These are phyloP conservation scores for Enteromius viviparus DNA, from an alignment of 2,797 vertebrate species.

Conservation along the genomic window DNA sequence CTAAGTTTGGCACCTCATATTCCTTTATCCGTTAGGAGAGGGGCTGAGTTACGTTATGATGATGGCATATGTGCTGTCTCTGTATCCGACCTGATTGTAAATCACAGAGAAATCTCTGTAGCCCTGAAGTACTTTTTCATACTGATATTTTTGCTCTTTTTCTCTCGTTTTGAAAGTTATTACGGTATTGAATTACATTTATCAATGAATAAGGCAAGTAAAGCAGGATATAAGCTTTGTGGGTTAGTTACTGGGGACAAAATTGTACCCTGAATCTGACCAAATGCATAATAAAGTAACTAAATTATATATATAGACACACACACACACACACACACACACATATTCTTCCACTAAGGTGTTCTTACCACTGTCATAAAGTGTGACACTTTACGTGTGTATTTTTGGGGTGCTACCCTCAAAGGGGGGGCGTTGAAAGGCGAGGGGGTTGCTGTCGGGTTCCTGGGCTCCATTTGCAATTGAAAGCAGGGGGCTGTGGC, in stretches of 20 bases:
- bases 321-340: neutral
- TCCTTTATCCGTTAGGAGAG: slow-evolving; percentile 69
- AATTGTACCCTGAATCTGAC: neutral
- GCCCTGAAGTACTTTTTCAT: slow-evolving; percentile 74
- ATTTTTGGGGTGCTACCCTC: slow-evolving; percentile 44
- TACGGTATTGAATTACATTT: slow-evolving; percentile 39
- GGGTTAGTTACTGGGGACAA: neutral
- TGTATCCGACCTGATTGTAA: slow-evolving; percentile 83
- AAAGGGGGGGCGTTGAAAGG: slow-evolving; percentile 40
- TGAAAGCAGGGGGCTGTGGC: slow-evolving; percentile 91
- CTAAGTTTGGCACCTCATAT: slow-evolving; percentile 76
- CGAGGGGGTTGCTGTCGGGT: slow-evolving; percentile 61
- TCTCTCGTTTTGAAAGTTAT: slow-evolving; percentile 38
- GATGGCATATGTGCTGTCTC: slow-evolving; percentile 80
- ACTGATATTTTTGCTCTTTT: slow-evolving; percentile 7
- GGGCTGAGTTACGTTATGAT: slow-evolving; percentile 44
- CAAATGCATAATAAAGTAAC: neutral
- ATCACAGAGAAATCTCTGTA: slow-evolving; percentile 75
- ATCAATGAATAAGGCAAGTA: slow-evolving; percentile 19
- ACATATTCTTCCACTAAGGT: slow-evolving; percentile 27
- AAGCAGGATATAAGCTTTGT: slow-evolving; percentile 2
- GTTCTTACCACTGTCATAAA: slow-evolving; percentile 36
- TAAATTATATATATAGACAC: neutral
- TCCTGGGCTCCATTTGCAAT: slow-evolving; percentile 88
- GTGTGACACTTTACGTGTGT: slow-evolving; percentile 33